These are phyloP conservation scores for Timema cristinae DNA, from an alignment of 2,888 invertebrate species.

Conservation along the genomic window DNA sequence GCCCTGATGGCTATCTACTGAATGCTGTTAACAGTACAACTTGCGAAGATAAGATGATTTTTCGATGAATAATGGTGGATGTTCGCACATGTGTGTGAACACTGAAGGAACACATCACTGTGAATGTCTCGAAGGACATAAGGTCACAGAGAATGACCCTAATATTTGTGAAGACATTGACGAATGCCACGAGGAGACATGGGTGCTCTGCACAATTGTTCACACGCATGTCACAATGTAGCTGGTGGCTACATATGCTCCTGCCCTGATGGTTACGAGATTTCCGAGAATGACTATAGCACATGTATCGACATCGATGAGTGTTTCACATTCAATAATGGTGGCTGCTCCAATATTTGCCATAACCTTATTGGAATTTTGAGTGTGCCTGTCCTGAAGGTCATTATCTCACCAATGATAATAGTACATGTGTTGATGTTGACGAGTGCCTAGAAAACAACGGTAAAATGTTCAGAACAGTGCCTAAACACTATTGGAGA, in stretches of 20 bases:
- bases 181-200: conserved; percentile 39
- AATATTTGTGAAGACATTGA: conserved; percentile 39
- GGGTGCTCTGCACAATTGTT: conserved; percentile 44
- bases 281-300: conserved; percentile 34
- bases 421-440: conserved; percentile 47
- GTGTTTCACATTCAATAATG: conserved; percentile 45
- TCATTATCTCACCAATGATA: conserved; percentile 42
- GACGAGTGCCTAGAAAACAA: conserved; percentile 43
- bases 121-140: conserved; percentile 44
- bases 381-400: conserved; percentile 49
- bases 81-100: conserved; percentile 46
- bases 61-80: conserved; percentile 44
- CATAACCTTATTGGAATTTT: conserved; percentile 45
- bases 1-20: conserved; percentile 48
- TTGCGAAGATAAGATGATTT: conserved; percentile 39
- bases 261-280: conserved; percentile 41
- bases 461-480: conserved; percentile 48
- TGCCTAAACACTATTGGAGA: conserved; percentile 55
- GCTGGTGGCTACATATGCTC: conserved; percentile 41
- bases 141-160: conserved; percentile 38
- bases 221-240: conserved; percentile 43
- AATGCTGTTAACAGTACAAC: conserved; percentile 40
- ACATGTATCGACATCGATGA: conserved; percentile 41
- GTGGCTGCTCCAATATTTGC: conserved; percentile 55
- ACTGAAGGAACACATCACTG: conserved; percentile 39